Base-by-base conservation (phyloP, 1,140 invertebrate species). In the Lordiphosa clarofinis region DNA sequence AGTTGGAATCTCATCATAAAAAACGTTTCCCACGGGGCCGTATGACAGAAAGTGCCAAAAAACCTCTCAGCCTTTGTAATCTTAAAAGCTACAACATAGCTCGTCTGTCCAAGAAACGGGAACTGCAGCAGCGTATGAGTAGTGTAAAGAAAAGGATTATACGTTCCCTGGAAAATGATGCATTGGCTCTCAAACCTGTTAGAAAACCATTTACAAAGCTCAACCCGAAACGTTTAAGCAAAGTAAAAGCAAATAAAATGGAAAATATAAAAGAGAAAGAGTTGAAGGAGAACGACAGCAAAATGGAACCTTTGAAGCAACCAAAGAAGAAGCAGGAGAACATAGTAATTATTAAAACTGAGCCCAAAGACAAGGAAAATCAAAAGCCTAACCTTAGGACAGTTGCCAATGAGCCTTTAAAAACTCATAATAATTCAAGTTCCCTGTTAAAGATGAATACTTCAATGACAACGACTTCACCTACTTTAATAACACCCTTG, bases 21-120 rank as follows among this genome's bases (percentile, higher is more conserved):
- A 43, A 19, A 31, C 21, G 7, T 28, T 12, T 39, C 12, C 47
- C 24, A 0, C 40, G 19, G 12, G 9, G 6, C 1, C 21, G 28
- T 7, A 31, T 11, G 2, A 28, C 40, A 4, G 19, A 15, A 24
- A 19, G 39, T 10, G 9, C 31, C 4, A 33, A 37, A n/a, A 70
- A 43, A 10, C 1, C 36, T 0, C 35, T 53, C 1, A 28, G 15
- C 7, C 61, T 58, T 13, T 73, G 63, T 35, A 53, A 86, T 9
- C 33, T 69, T 0, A 86, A 57, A 10, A 86, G 81, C n/a, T 74
- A 86, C 40, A 49, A 60, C 0, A 86, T 86, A 21, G 44, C 57
- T 0, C 65, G 81, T 2, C 50, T 63, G 9, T 43, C 57, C 0
- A 61, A 67, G 7, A 79, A 63, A 35, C 58, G 52, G 9, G 53